These are phyloP conservation scores for Stomatorhinus walkeri DNA, from an alignment of 2,797 vertebrate species.

Conservation along the genomic window DNA sequence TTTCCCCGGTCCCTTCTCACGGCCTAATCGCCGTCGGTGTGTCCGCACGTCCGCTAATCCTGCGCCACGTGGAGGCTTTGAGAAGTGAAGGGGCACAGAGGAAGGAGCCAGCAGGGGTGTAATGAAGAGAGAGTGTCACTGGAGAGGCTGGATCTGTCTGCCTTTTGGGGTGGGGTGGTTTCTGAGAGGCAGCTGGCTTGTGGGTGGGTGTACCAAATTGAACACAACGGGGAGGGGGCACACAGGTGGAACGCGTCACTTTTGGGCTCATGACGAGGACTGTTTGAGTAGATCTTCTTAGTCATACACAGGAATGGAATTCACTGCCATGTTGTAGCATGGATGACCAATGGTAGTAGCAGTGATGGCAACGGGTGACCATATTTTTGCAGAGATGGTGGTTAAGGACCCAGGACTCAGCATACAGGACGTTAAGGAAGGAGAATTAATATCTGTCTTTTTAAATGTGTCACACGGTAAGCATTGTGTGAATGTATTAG, in stretches of 20 bases:
- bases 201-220: slow-evolving; percentile 2
- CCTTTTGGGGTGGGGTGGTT: background rate
- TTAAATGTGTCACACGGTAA: background rate
- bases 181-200: background rate
- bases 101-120: background rate
- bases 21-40: background rate
- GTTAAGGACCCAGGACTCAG: background rate
- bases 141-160: background rate
- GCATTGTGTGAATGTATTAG: background rate
- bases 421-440: background rate
- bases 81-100: background rate
- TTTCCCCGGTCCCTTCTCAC: background rate
- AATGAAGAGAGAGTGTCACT: background rate
- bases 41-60: background rate
- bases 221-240: background rate
- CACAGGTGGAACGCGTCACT: background rate
- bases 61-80: background rate
- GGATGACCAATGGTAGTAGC: background rate
- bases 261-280: background rate
- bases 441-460: background rate
- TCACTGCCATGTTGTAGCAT: background rate
- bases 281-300: background rate
- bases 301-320: background rate
- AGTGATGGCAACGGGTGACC: background rate
- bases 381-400: background rate